Conservation (phyloP, 2,888 invertebrate genomes). For the Pinctada fucata region DNA sequence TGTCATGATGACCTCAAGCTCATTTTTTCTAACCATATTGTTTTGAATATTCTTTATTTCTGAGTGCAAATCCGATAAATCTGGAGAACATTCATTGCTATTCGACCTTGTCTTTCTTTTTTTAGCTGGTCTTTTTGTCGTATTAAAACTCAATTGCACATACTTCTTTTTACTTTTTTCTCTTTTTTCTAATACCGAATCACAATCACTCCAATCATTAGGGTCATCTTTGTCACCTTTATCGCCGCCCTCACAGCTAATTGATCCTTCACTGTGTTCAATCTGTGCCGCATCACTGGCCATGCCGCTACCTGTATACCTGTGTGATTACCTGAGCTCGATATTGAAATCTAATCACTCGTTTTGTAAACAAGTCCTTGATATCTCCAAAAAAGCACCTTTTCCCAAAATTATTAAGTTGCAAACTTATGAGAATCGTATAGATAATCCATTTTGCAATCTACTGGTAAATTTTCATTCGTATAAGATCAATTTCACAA, state of each 20-base stretch:
- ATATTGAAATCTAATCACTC: too few relatives aligned
- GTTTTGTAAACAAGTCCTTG: too few relatives aligned
- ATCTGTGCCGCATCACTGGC: slow-evolving; percentile 3
- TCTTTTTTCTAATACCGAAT: background rate
- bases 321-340: too few relatives aligned
- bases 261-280: background rate
- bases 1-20: slow-evolving; percentile 3
- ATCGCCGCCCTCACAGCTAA: background rate
- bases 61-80: background rate
- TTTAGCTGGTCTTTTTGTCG: background rate
- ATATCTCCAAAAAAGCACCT: too few relatives aligned
- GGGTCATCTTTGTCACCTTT: background rate
- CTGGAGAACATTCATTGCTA: background rate
- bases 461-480: too few relatives aligned
- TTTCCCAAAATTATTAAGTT: too few relatives aligned
- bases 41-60: background rate
- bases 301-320: background rate
- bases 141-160: background rate
- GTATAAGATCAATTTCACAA: too few relatives aligned
- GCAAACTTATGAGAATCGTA: too few relatives aligned
- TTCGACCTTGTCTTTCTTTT: slow-evolving; percentile 1
- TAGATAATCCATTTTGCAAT: too few relatives aligned
- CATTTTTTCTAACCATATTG: background rate
- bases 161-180: slow-evolving; percentile 1
- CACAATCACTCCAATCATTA: slow-evolving; percentile 1